Conservation (phyloP, 1,140 invertebrate species). For the Periplaneta americana region DNA sequence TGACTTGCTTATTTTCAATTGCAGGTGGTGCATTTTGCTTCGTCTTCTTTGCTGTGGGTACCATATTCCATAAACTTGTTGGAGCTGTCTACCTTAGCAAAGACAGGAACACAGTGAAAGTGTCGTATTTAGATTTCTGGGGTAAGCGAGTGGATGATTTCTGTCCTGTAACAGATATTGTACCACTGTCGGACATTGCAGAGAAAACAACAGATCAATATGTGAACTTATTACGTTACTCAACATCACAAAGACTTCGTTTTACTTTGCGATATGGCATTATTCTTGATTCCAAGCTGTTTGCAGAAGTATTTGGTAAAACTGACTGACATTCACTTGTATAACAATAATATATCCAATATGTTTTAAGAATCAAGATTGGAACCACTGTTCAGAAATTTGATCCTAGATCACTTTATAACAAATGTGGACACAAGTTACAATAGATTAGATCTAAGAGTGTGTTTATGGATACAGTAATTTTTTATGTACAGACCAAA, state of each 20-base stretch:
- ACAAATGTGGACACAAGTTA: background rate
- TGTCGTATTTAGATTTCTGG: slow-evolving; percentile 49
- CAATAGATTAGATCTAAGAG: background rate
- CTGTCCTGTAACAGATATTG: slow-evolving; percentile 39
- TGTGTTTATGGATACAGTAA: background rate
- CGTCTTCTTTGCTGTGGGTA: slow-evolving; percentile 27
- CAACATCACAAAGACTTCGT: background rate
- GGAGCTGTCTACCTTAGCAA: slow-evolving; percentile 49
- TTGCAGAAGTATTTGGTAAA: slow-evolving; percentile 6
- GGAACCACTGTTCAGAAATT: too few species aligned
- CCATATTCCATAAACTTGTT: slow-evolving; percentile 42
- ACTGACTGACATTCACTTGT: background rate
- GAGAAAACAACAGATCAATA: slow-evolving; percentile 11
- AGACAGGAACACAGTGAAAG: slow-evolving; percentile 41
- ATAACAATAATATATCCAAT: background rate
- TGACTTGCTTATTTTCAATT: slow-evolving; percentile 10
- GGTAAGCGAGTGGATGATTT: slow-evolving; percentile 45
- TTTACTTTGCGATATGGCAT: background rate
- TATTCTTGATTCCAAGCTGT: slow-evolving; percentile 7
- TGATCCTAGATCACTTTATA: background rate
- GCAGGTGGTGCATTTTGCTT: slow-evolving; percentile 9
- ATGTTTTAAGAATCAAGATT: too few species aligned
- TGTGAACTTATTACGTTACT: slow-evolving; percentile 14
- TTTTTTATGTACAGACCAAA: too few species aligned
- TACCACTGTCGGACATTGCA: slow-evolving; percentile 38